phyloP scores from a whole-genome alignment of 2,888 invertebrate genomes.

The Rhimphoctona megacephalus region DNA sequence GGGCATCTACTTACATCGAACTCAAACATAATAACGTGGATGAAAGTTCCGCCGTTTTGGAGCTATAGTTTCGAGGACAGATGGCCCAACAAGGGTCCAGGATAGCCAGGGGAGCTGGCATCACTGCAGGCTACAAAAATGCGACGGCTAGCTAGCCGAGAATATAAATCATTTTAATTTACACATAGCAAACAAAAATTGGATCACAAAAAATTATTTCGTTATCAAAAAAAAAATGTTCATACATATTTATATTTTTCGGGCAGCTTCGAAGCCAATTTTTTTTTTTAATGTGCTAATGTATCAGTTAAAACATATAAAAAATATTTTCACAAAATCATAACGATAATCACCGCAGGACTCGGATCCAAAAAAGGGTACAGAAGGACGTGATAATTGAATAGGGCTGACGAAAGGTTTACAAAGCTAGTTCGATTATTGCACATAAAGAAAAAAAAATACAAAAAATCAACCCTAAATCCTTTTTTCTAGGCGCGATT shows the following conservation, averaged over 20 bases:
- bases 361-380: background rate
- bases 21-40: conserved; percentile 59
- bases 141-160: background rate
- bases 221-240: background rate
- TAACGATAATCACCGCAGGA: background rate
- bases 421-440: background rate
- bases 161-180: conserved; percentile 19
- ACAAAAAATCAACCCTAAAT: background rate
- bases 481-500: background rate
- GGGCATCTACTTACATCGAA: conserved; percentile 56
- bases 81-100: conserved; percentile 56
- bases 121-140: conserved; percentile 40
- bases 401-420: conserved; percentile 5
- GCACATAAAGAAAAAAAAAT: conserved; percentile 3
- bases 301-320: background rate
- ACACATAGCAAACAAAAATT: conserved; percentile 1
- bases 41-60: conserved; percentile 39
- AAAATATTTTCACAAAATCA: background rate
- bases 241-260: background rate
- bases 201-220: background rate
- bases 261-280: background rate
- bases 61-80: conserved; percentile 48
- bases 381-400: conserved; percentile 20
- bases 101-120: conserved; percentile 33
- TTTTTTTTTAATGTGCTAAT: background rate